Evolutionary conservation across 2,888 invertebrate genomes (phyloP).

Genomic region (Sympetrum striolatum): DNA sequence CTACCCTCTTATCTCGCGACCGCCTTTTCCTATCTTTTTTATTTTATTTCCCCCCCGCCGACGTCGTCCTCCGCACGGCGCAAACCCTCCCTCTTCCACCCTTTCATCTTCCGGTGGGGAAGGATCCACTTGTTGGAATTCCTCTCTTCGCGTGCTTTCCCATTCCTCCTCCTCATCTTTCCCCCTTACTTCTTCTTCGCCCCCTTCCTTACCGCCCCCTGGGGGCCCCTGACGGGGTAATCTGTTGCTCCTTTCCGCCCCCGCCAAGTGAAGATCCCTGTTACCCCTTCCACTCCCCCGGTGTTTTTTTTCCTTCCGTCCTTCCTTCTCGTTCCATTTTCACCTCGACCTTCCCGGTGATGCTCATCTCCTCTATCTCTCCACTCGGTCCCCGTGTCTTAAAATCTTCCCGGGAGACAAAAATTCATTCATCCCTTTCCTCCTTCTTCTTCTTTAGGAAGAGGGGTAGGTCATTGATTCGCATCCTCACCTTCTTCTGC

Average conservation of each 20-base stretch:
- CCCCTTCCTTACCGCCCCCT: slow-evolving; percentile 15
- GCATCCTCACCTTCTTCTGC: neutral
- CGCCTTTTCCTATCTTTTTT: neutral
- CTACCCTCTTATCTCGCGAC: neutral
- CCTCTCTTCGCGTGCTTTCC: neutral
- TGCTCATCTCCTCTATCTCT: neutral
- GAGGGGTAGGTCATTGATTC: neutral
- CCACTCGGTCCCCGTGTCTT: neutral
- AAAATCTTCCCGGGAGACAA: neutral
- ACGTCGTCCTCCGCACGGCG: neutral
- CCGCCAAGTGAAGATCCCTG: slow-evolving; percentile 34
- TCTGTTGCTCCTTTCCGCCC: slow-evolving; percentile 43
- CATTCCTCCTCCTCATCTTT: neutral
- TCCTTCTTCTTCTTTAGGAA: neutral
- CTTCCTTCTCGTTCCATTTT: neutral
- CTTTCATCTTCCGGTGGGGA: slow-evolving; percentile 42
- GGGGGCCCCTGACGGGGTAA: slow-evolving; percentile 35
- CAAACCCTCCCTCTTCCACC: neutral
- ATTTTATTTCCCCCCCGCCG: neutral
- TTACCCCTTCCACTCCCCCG: neutral
- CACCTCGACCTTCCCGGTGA: neutral
- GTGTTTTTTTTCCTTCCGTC: neutral
- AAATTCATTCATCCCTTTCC: neutral
- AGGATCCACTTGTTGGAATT: slow-evolving; percentile 36
- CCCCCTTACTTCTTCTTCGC: neutral